Base-by-base conservation (phyloP, 1,140 invertebrate genomes). In the Conus ventricosus region DNA sequence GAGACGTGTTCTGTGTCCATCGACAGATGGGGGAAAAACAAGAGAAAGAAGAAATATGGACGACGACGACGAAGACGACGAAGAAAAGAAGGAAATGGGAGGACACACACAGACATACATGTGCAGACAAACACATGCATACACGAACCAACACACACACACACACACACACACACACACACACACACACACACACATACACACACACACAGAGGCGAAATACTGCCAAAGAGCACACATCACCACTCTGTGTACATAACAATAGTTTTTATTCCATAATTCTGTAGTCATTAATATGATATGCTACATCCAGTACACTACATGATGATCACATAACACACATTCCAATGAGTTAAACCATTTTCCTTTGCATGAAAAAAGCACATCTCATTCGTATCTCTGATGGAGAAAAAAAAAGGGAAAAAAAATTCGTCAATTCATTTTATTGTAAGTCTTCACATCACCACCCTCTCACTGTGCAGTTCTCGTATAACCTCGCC, bases 231-330 rank as follows among this genome's bases (percentile, higher is more conserved):
- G 39, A 39, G 39, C 39, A 39, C 39, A 39, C 39, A 39, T 51
- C 11, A 54, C 8, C 39, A 54, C 20, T 75, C 53, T 7, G 51
- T 15, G 75, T 53, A 75, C 6, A 85, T 85, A 85, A 85, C 84
- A 85, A 85, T 85, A 67, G 39, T 85, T 60, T 60, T 85, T 85
- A 85, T 85, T 85, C 84, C 76, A 78, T 78, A 27, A 39, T 75
- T 85, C 57, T 85, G 10, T 76, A 1, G 60, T 85, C 84, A 75
- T 75, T 53, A 57, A 60, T 75, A 75, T 85, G 84, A 85, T 85
- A 85, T 85, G 84, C 84, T 85, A 85, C 84, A 85, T 85, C 17
- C 60, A n/a, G 39, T 85, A 75, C 67, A 76, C 84, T 85, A 75
- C 71, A 51, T 75, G 39, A 85, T 85, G 60, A 85, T 76, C 84